Evolutionary conservation across 2,888 invertebrate species (phyloP), one percentile per base, ranked within the genome.

Genomic region (Nebria salina): DNA sequence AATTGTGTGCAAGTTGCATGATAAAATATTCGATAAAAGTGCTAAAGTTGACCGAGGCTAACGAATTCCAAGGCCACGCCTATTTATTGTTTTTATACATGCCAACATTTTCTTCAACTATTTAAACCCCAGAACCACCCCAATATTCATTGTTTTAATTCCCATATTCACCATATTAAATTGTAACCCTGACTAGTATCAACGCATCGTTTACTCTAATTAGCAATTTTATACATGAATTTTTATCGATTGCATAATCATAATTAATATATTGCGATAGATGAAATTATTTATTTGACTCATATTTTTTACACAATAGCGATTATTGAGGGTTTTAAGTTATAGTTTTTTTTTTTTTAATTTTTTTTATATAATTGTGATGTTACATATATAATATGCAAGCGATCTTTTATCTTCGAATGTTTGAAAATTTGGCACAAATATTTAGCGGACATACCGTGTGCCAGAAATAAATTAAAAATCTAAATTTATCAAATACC

Each of bases 31-130:
- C 64, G 75, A 64, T 75, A 80, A 68, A 78, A 75, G 70, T 20
- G 75, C 80, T 68, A 70, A 75, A 75, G 80, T 79, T 79, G 74
- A 79, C 80, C 54, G 70, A 75, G 79, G 54, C 34, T 72, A 78
- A 25, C 84, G 82, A 84, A 85, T 83, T 85, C 84, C 84, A 86
- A 86, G 85, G 87, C 87, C 87, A 88, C 88, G 87, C 88, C 88
- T 87, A 86, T 87, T 85, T 85, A 84, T 83, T 84, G 83, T 85
- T 84, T 83, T 83, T 82, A 75, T 83, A 81, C 76, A 75, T 80
- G 75, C 80, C 80, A 80, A 72, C 75, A 42, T 75, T 54, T 54
- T 8, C 13, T 34, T 4, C 5, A 34, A 34, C 1, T 34, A 34
- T 34, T 34, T 34, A 34, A 34, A 34, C 34, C 2, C 2, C 34